Evolutionary conservation across 2,113 vertebrate genomes (phyloP), one percentile per base, ranked within the genome.

Genomic region (Dipodomys ordii): DNA sequence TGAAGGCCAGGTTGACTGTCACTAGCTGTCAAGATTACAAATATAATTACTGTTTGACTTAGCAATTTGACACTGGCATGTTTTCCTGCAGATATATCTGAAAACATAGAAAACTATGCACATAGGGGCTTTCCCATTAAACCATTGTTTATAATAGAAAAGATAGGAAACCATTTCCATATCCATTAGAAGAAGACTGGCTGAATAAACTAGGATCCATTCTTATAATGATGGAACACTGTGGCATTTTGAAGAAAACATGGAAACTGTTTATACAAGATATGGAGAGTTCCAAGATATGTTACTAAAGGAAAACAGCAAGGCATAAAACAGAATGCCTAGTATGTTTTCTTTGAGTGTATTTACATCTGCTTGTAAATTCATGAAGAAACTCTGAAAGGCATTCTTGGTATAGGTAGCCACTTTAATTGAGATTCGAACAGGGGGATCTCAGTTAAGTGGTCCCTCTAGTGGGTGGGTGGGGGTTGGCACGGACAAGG

Each of bases 131-230:
- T 92, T 93, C 77, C 78, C 83, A 81, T 87, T 92, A 39, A 77
- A 18, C 25, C 87, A 60, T 94, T 95, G 88, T 96, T 88, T 95
- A 53, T 73, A 74, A 64, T 96, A 87, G 83, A 83, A 92, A 94
- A 92, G 32, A 57, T 11, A 93, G 95, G 93, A 96, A 94, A 76
- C 25, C 39, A 53, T 80, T 92, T 93, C 94, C 88, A 39, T 69
- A 94, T 80, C 81, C 72, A 81, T 94, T 88, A 88, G 68, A 28
- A 30, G 77, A 68, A 85, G 73, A 35, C 64, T 69, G 57, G 69
- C 84, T 93, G 95, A 95, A 78, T 89, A 92, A 91, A 65, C 83
- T 20, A 5, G 27, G 72, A 85, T 60, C n/a, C 72, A 64, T 23
- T 68, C 28, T 74, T 83, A 69, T 86, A 88, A 11, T 83, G 28